Evolutionary conservation across 2,888 invertebrate genomes (phyloP), one percentile per base, ranked within the genome.

Genomic region (Melolontha melolontha): DNA sequence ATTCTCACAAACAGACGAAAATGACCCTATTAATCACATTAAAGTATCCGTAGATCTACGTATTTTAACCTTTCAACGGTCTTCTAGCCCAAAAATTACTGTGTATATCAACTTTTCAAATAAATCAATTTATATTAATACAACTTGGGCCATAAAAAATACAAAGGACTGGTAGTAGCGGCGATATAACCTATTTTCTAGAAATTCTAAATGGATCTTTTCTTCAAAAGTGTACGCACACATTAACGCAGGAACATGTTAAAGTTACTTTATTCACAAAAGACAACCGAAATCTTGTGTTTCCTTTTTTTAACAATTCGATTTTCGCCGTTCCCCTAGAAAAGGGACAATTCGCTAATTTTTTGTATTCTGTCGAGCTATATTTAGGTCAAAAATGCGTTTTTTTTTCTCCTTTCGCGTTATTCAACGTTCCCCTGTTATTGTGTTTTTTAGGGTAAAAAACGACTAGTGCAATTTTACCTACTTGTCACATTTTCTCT

Each of bases 51-150:
- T n/a, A 34, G 7, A 10, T 16, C 12, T 11, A 47, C 29, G 8
- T 29, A 10, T 8, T 57, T 57, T 39, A 40, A 57, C 50, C 66
- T 57, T 50, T 57, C 57, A 59, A 66, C 55, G 42, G 66, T 12
- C 50, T 59, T 14, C 40, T 40, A 66, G 50, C 66, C 50, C 22
- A 50, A 66, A 66, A 66, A 50, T 51, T 59, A 41, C 49, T 22
- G 40, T 39, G 16, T 34, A 22, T 22, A 34, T 40, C 40, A 66
- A 66, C 16, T 59, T 66, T 34, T 11, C 59, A 66, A 42, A 66
- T 66, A 66, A 66, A 66, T 66, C 66, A 57, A 49, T 57, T 66
- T 66, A 57, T 66, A 66, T 66, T 57, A 57, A 57, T 42, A 57
- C 12, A 66, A 66, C 66, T 66, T 59, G 6, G n/a, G 55, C 49